Conservation (phyloP, 2,888 invertebrate genomes). For the Saturnia pavonia region DNA sequence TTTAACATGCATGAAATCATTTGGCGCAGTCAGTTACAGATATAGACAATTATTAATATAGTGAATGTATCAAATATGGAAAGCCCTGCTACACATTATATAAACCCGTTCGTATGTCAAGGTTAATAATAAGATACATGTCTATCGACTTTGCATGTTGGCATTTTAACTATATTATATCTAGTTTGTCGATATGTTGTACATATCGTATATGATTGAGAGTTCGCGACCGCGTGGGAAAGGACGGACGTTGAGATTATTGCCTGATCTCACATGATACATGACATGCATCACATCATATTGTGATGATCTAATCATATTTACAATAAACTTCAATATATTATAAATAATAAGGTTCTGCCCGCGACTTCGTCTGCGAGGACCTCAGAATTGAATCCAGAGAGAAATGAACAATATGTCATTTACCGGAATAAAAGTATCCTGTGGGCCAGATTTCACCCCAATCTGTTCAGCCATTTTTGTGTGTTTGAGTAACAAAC, state of each 20-base stretch:
- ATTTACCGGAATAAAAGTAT: no score
- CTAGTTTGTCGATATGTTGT: conserved; percentile 49
- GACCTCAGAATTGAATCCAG: no score
- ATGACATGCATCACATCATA: no score
- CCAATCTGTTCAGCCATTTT: no score
- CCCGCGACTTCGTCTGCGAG: no score
- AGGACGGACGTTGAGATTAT: conserved; percentile 42
- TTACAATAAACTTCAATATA: not conserved
- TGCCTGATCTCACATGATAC: not conserved
- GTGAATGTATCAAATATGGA: conserved; percentile 23
- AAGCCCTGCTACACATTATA: conserved; percentile 23
- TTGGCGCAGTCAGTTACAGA: no score
- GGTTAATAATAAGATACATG: conserved; percentile 57
- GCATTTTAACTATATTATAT: conserved; percentile 51
- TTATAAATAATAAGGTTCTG: not conserved
- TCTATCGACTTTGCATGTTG: conserved; percentile 56
- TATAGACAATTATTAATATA: no score
- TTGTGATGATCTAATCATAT: not conserved
- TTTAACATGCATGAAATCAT: no score
- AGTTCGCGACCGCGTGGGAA: conserved; percentile 72
- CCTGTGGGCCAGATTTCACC: no score
- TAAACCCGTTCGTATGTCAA: conserved; percentile 58
- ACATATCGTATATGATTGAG: conserved; percentile 49
- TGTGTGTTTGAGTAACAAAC: no score
- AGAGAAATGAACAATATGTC: no score